These are phyloP conservation scores for Parasteatoda lunata DNA, from an alignment of 2,888 invertebrate genomes.

Conservation along the genomic window DNA sequence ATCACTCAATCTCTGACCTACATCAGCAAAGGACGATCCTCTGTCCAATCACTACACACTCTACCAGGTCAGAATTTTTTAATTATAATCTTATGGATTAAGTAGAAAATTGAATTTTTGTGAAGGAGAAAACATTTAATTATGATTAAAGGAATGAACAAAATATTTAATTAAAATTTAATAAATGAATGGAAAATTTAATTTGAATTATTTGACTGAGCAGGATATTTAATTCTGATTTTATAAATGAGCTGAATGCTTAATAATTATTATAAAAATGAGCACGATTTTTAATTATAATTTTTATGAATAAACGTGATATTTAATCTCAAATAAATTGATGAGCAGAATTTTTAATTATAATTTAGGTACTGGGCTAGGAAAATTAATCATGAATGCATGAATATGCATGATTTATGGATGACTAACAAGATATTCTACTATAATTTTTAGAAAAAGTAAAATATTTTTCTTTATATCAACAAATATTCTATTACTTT, in stretches of 20 bases:
- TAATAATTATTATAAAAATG: too few relatives aligned
- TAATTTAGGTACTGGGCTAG: neutral
- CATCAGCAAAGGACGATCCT: constrained; percentile 61
- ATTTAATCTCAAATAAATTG: too few relatives aligned
- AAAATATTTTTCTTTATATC: too few relatives aligned
- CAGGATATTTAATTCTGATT: too few relatives aligned
- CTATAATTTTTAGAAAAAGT: too few relatives aligned
- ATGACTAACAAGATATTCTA: neutral
- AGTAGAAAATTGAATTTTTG: neutral
- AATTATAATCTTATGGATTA: neutral
- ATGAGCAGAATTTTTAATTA: too few relatives aligned
- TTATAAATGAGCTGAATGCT: too few relatives aligned
- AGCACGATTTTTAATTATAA: too few relatives aligned
- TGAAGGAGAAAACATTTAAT: neutral
- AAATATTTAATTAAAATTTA: neutral
- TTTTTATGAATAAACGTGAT: too few relatives aligned
- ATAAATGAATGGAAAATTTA: neutral
- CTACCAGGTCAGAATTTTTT: constrained; percentile 42
- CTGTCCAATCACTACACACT: constrained; percentile 64
- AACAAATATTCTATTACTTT: too few relatives aligned
- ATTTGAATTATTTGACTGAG: neutral
- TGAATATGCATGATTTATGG: neutral
- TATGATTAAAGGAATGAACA: neutral
- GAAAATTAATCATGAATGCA: neutral
- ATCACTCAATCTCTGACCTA: constrained; percentile 66